Evolutionary conservation across 1,140 invertebrate species (phyloP), one percentile per base, ranked within the genome.

Genomic region (silkworm (Bombyx mori)): DNA sequence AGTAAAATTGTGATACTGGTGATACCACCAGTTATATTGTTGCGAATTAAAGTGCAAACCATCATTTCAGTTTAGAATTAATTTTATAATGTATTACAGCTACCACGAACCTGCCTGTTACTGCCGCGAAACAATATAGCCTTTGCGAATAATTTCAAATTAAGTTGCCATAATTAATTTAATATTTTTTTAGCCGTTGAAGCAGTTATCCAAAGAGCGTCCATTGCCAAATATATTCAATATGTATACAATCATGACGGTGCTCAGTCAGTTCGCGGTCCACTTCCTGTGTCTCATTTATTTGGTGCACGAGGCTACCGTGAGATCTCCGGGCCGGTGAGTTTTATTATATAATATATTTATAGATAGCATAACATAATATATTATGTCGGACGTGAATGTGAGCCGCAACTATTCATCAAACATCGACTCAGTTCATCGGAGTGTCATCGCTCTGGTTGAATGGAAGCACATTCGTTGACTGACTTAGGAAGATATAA

Each of bases 151-250:
- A 42, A 7, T 35, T 8, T 8, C 6, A 35, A n/a, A 35, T 42
- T 1, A 52, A 35, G 6, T 7, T 52, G 18, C 9, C 5, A 51
- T 8, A 46, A 42, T 42, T 35, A n/a, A 44, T 56, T 56, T 47
- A 46, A 52, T 7, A 57, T 56, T 48, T 47, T 47, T 78, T 89
- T 88, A 98, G 94, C 99, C 99, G 1, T 79, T 99, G 54, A 98
- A 97, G 86, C 93, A 92, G 0, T 87, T 99, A 44, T 99, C 98
- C 0, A 96, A 95, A 77, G 92, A 98, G 78, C 91, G 98, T 52
- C 99, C 99, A 22, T 89, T 99, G 66, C 97, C 99, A 51, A 99
- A 99, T 83, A 99, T 99, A 65, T 99, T 99, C 83, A 99, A 99
- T 89, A 77, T 97, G 7, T 99, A 99, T 81, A 99, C 98, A 1